These are phyloP conservation scores for Adrianichthys oophorus DNA, from an alignment of 2,797 vertebrate species.

Conservation along the genomic window DNA sequence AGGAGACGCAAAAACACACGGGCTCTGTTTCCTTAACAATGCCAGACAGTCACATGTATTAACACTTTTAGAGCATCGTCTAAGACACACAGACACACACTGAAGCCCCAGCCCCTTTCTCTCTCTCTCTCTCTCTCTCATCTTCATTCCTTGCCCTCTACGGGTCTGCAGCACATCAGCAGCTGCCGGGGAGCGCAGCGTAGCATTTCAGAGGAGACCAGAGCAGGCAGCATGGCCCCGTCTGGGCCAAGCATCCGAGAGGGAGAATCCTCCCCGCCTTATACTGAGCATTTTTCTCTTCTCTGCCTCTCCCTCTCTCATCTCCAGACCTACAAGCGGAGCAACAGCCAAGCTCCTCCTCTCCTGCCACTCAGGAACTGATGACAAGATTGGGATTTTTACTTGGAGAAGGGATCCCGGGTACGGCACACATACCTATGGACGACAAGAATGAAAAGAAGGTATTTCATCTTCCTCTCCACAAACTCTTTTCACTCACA, in stretches of 20 bases:
- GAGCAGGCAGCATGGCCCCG: slow-evolving; percentile 58
- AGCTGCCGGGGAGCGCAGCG: slow-evolving; percentile 65
- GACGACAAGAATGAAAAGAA: slow-evolving; percentile 95
- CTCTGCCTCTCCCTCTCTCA: slow-evolving; percentile 14
- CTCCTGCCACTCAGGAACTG: slow-evolving; percentile 96
- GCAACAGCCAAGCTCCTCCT: slow-evolving; percentile 90
- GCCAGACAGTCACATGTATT: slow-evolving; percentile 54
- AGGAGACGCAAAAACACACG: slow-evolving; percentile 23
- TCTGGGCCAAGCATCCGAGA: slow-evolving; percentile 52
- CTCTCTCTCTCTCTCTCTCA: slow-evolving; percentile 21
- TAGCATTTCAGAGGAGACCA: slow-evolving; percentile 55
- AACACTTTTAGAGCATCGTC: slow-evolving; percentile 25
- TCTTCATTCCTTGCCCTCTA: slow-evolving; percentile 43
- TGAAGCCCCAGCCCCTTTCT: slow-evolving; percentile 20
- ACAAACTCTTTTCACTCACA: slow-evolving; percentile 41
- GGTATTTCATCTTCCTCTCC: slow-evolving; percentile 81
- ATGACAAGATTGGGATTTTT: slow-evolving; percentile 98
- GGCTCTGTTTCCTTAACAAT: slow-evolving; percentile 55
- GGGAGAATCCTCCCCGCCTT: slow-evolving; percentile 46
- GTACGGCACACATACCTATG: slow-evolving; percentile 89
- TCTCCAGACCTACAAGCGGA: slow-evolving; percentile 83
- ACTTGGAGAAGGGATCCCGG: slow-evolving; percentile 96
- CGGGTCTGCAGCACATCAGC: slow-evolving; percentile 62
- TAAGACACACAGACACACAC: slow-evolving; percentile 8
- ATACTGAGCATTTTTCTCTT: slow-evolving; percentile 46